Percentiles rank a stretch among this genome's conserved stretches.
Conservation (phyloP, 1,140 invertebrate genomes). For the Apocrypta bakeri region DNA sequence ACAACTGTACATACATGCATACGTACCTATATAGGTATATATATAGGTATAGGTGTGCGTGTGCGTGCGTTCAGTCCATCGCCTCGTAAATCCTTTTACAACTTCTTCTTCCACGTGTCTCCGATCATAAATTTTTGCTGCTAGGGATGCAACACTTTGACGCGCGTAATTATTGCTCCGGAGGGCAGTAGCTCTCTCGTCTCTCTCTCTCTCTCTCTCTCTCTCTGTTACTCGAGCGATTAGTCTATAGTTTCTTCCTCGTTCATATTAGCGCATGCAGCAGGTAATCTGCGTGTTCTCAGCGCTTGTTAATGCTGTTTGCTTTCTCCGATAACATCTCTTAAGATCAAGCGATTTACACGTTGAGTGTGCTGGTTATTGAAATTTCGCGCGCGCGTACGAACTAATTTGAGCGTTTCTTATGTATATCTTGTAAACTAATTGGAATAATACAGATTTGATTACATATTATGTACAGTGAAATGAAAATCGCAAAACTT, state of each 20-base stretch:
- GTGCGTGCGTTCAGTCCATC: conserved; percentile 18
- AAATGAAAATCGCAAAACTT: no score
- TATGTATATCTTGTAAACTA: no score
- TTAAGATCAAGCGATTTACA: not conserved
- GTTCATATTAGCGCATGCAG: not conserved
- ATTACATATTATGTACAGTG: no score
- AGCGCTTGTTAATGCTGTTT: conserved; percentile 1
- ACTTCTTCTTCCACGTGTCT: conserved; percentile 43
- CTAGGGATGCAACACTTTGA: not conserved
- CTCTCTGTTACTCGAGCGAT: no score
- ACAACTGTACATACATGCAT: no score
- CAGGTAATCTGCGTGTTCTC: not conserved
- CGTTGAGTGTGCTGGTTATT: not conserved
- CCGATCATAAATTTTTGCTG: not conserved
- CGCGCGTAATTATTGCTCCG: conserved; percentile 5
- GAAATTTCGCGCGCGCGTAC: not conserved
- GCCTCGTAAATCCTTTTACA: conserved; percentile 53
- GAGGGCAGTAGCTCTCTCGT: not conserved
- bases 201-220: no score
- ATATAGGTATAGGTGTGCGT: no score
- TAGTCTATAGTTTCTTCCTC: not conserved
- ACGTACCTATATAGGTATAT: no score
- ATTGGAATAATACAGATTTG: no score
- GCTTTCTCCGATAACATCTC: not conserved
- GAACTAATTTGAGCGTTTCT: no score